Percentiles rank a stretch among this genome's conserved stretches.
These are phyloP conservation scores for Phaenicophaeus curvirostris DNA, from an alignment of 2,797 vertebrate species.

Conservation along the genomic window DNA sequence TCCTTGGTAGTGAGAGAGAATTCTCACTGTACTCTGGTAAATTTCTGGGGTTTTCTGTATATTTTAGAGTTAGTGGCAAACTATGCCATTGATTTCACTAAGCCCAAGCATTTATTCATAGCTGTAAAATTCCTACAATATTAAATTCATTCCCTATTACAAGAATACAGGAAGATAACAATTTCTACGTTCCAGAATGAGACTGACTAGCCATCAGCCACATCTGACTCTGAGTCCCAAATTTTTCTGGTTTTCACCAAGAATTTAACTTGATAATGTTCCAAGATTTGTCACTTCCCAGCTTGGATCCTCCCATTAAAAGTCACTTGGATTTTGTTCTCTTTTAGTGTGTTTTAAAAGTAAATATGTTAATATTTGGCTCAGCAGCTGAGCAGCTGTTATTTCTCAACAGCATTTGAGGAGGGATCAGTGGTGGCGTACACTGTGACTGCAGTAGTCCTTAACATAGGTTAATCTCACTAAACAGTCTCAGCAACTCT, in stretches of 20 bases:
- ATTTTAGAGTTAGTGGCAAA: background rate
- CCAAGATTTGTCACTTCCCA: background rate
- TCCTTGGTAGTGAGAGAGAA: background rate
- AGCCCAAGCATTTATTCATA: background rate
- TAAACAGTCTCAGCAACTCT: background rate
- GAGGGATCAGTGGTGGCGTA: background rate
- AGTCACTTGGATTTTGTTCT: background rate
- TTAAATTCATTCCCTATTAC: background rate
- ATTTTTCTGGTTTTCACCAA: background rate
- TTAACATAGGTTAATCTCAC: background rate
- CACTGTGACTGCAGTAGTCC: background rate
- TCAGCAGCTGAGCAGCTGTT: background rate
- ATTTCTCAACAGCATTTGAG: background rate
- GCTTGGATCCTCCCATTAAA: background rate
- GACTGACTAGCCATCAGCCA: background rate
- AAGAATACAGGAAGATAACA: background rate
- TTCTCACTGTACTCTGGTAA: background rate
- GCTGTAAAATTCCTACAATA: background rate
- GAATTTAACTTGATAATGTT: background rate
- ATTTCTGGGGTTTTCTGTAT: background rate
- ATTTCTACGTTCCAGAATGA: background rate
- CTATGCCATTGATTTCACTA: background rate
- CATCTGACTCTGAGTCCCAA: background rate
- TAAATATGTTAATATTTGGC: background rate
- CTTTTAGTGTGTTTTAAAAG: background rate